phyloP scores from a whole-genome alignment of 1,140 invertebrate genomes.

The Formica selysi region DNA sequence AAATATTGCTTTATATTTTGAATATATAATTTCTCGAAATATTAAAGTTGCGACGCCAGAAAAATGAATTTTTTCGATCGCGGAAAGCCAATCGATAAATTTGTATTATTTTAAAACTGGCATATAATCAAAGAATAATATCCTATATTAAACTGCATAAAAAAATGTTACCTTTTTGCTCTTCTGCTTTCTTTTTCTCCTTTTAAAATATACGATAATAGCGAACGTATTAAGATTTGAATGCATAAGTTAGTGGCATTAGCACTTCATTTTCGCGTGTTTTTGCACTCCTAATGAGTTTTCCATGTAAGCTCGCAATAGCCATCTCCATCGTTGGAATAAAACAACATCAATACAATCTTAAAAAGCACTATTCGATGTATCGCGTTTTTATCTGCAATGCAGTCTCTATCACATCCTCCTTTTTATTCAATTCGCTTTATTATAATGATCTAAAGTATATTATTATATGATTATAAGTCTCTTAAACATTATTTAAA shows the following conservation, averaged over 20 bases:
- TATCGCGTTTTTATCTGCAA: neutral
- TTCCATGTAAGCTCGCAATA: neutral
- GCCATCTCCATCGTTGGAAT: neutral
- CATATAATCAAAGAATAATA: neutral
- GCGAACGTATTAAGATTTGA: neutral
- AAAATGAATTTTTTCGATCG: neutral
- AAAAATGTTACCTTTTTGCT: neutral
- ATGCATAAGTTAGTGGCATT: neutral
- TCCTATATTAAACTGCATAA: neutral
- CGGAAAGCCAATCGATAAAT: neutral
- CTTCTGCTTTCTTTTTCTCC: too few relatives aligned
- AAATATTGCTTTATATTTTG: neutral
- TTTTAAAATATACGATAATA: neutral
- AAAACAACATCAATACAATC: neutral
- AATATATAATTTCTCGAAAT: neutral
- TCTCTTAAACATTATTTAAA: neutral
- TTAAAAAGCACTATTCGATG: neutral
- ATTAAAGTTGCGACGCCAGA: neutral
- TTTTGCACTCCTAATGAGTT: neutral
- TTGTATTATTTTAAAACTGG: neutral
- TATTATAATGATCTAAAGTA: conserved; percentile 16
- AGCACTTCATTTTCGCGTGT: conserved; percentile 3
- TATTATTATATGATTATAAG: neutral
- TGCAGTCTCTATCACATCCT: neutral
- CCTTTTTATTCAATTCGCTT: conserved; percentile 29